phyloP scores from a whole-genome alignment of 2,797 vertebrate genomes.

The Sardinella longiceps region DNA sequence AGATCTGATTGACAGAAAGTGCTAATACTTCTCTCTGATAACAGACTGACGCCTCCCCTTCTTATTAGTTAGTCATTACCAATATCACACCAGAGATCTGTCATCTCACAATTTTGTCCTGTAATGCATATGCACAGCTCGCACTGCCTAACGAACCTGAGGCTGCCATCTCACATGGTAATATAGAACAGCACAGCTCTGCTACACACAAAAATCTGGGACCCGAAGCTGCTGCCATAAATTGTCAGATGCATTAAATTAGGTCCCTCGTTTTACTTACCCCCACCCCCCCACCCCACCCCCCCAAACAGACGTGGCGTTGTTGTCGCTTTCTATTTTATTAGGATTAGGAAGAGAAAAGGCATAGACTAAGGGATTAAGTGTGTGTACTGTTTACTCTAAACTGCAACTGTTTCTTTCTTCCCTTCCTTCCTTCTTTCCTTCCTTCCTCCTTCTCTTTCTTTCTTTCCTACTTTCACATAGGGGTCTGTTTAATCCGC shows the following conservation, averaged over 20 bases:
- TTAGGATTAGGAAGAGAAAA: constrained; percentile 24
- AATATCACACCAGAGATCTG: constrained; percentile 85
- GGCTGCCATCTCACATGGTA: constrained; percentile 79
- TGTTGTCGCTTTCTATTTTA: constrained; percentile 17
- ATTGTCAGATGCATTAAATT: constrained; percentile 29
- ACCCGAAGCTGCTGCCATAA: constrained; percentile 27
- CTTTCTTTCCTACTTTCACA: neutral
- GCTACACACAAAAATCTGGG: constrained; percentile 14
- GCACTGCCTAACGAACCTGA: constrained; percentile 76
- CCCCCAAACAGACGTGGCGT: neutral
- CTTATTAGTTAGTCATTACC: constrained; percentile 87
- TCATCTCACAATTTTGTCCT: constrained; percentile 85
- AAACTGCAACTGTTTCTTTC: constrained; percentile 22
- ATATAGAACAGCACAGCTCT: constrained; percentile 74
- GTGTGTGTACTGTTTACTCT: constrained; percentile 24
- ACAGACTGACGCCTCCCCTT: constrained; percentile 83
- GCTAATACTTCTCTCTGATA: constrained; percentile 81
- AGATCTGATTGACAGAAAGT: constrained; percentile 83
- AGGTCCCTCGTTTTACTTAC: constrained; percentile 21
- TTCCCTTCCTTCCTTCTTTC: neutral
- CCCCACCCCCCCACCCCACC: too few relatives aligned
- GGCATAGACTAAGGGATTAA: constrained; percentile 23
- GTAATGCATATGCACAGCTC: constrained; percentile 83
- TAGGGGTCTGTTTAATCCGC: neutral
- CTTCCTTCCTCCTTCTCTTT: too few relatives aligned